Base-by-base conservation (phyloP, 2,797 vertebrate genomes). In the Sorex maritimensis region DNA sequence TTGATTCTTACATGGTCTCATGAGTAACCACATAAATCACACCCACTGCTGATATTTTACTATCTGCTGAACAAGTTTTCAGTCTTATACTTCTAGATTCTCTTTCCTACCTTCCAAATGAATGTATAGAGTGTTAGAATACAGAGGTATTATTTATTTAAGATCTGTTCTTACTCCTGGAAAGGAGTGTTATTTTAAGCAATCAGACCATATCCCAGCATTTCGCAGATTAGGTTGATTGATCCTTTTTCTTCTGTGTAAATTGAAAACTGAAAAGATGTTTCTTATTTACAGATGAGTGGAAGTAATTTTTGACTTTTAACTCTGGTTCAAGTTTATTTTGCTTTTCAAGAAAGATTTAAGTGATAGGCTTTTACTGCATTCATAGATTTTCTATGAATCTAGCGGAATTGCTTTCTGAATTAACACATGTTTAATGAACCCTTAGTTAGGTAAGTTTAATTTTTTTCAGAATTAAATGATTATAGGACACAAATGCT, bases 391-490 rank as follows among this genome's bases (percentile, higher is more conserved):
- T 94, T 92, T 92, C 19, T 87, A 24, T 23, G 21, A 19, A 19
- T 61, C 17, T 28, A 41, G 46, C 91, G 81, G 46, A 89, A 78
- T 85, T 88, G 67, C 23, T 49, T 94, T 90, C 46, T 85, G 65
- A 80, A 61, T 93, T 84, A 82, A 49, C 13, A 89, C 17, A n/a
- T 82, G 26, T 71, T 79, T 94, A 72, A 55, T 52, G 61, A 80
- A 82, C 11, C 67, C 30, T 38, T 83, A 75, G 44, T 77, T 44
- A 91, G 52, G n/a, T 85, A 38, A 74, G 13, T 67, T 89, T 26
- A 80, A 68, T 72, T 72, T 93, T 93, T 94, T 67, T 6, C 41
- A 82, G 63, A 96, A 87, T 90, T 72, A 78, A 94, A 85, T 63
- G 38, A 61, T 84, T 72, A 23, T 30, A 88, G 21, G 34, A 68